Conservation (phyloP, 2,888 invertebrate species). For the Pachycephus smyrnensis region DNA sequence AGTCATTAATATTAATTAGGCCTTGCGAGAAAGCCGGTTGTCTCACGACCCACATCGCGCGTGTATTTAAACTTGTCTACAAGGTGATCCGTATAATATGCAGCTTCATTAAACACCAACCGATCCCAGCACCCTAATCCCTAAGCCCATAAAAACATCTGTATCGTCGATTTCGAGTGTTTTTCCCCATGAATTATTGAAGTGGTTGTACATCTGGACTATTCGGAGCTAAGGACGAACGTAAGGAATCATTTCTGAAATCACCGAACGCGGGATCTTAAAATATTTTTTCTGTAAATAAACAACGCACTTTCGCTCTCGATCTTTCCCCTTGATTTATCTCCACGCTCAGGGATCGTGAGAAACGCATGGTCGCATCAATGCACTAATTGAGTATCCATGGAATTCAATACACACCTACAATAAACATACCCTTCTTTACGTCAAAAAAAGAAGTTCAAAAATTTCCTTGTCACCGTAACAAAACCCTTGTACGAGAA, state of each 20-base stretch:
- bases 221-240: background rate
- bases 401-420: background rate
- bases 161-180: background rate
- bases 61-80: slow-evolving; percentile 22
- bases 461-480: background rate
- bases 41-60: slow-evolving; percentile 9
- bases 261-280: background rate
- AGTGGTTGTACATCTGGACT: background rate
- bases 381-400: too few species aligned
- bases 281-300: background rate
- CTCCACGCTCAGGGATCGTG: background rate
- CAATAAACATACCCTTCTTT: background rate
- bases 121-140: background rate
- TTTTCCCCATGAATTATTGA: background rate
- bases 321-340: too few species aligned
- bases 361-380: background rate
- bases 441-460: background rate
- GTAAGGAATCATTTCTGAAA: background rate
- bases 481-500: background rate
- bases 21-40: background rate
- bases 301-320: too few species aligned
- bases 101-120: slow-evolving; percentile 20
- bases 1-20: slow-evolving; percentile 8
- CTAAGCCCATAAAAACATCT: background rate
- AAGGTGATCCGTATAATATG: slow-evolving; percentile 22